Evolutionary conservation across 2,113 vertebrate genomes (phyloP).

Genomic region (Perccottus glenii): DNA sequence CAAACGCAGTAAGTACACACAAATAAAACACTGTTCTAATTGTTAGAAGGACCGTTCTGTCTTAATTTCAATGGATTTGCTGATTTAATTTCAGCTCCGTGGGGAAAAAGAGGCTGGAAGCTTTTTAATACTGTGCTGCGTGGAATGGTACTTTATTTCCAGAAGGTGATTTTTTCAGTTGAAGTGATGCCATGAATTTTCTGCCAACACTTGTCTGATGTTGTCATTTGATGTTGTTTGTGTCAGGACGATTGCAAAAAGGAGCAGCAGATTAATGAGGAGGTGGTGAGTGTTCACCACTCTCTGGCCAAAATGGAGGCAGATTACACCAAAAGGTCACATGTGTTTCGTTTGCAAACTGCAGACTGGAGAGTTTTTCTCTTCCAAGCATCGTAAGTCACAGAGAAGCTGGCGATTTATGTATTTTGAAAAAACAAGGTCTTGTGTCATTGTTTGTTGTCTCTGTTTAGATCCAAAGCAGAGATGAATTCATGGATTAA

Average conservation of each 20-base stretch:
- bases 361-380: conserved; percentile 91
- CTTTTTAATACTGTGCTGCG: conserved; percentile 85
- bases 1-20: conserved; percentile 86
- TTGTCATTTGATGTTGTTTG: neutral
- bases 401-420: neutral
- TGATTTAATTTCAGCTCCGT: conserved; percentile 78
- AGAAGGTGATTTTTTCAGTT: conserved; percentile 80
- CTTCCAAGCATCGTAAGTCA: conserved; percentile 89
- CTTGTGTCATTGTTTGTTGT: neutral
- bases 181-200: neutral
- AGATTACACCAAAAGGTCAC: conserved; percentile 87
- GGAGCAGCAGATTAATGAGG: conserved; percentile 79
- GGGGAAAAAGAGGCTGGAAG: conserved; percentile 93
- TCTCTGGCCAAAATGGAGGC: conserved; percentile 83
- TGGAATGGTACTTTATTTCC: conserved; percentile 88
- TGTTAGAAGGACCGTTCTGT: neutral
- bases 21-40: neutral
- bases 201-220: neutral
- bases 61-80: neutral
- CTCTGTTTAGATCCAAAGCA: conserved; percentile 75
- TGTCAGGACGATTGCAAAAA: conserved; percentile 77
- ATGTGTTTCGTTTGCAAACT: conserved; percentile 91
- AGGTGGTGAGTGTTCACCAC: conserved; percentile 90
- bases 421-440: neutral
- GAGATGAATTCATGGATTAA: conserved; percentile 92